Base-by-base conservation (phyloP, 2,113 vertebrate species). In the Festucalex cinctus region DNA sequence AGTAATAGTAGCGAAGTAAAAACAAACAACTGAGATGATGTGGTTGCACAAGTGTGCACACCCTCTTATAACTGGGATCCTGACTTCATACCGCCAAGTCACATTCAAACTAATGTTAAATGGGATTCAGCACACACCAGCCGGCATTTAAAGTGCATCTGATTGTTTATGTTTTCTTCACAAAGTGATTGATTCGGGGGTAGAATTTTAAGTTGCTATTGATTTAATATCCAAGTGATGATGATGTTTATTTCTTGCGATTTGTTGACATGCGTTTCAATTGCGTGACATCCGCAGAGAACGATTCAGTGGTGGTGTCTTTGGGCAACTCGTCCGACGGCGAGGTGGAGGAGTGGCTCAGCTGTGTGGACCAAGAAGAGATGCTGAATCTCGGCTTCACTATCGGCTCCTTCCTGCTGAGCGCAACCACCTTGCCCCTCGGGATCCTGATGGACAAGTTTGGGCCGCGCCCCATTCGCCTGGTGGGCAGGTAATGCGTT, bases 381-480 rank as follows among this genome's bases (percentile, higher is more conserved):
- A 96, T 94, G 94, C 88, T 97, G 35, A 96, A 94, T 58, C 74
- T 96, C 81, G 95, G 93, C 65, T 97, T 97, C 84, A 96, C 94
- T 69, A 94, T 96, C 0, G 95, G 95, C 17, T 94, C 94, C 35
- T 97, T 97, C 58, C 69, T 96, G 69, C 93, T 97, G 56, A 97
- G 95, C 0, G 95, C 95, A 16, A 90, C 94, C 73, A 96, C 95
- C 0, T 84, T 97, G 51, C 95, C 95, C 0, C 89, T 97, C 17
- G 95, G 95, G 1, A 92, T 97, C 74, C 83, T 96, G 56, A 96
- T 97, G 95, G 95, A 97, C 87, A 92, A 77, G 66, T 94, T 91
- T 32, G 95, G 95, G 0, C 95, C 95, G 0, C 88, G 95, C 43
- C 94, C 94, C 0, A 86, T 94, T 0, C 92, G 95, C 13, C 91